These are phyloP conservation scores for Gambelia wislizenii DNA, from an alignment of 2,797 vertebrate genomes.

Conservation along the genomic window DNA sequence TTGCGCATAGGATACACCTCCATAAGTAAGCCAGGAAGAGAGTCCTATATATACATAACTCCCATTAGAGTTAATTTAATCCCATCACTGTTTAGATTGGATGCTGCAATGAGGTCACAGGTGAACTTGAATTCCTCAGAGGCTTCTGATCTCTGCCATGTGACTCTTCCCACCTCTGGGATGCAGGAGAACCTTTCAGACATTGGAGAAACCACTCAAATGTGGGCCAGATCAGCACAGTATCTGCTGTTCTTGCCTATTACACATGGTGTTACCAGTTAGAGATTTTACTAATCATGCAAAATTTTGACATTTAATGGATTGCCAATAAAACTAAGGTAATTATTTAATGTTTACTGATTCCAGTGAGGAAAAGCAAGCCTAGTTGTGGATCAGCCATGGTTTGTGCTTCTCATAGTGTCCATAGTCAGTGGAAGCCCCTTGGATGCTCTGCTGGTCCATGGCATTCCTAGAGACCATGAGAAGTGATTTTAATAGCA, in stretches of 20 bases:
- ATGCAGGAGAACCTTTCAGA: neutral
- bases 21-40: neutral
- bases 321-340: neutral
- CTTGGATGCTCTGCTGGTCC: neutral
- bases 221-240: neutral
- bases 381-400: neutral
- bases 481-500: neutral
- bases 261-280: too few species aligned
- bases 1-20: neutral
- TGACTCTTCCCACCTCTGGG: neutral
- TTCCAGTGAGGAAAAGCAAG: too few species aligned
- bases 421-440: neutral
- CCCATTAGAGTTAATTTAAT: conserved; percentile 23
- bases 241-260: too few species aligned
- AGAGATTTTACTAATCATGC: neutral
- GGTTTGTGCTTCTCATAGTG: neutral
- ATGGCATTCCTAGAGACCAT: neutral
- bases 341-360: neutral
- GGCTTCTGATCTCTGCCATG: neutral
- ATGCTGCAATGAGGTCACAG: neutral
- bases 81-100: neutral
- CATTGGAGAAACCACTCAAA: neutral
- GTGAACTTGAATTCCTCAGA: neutral
- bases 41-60: neutral
- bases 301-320: neutral